Conservation (phyloP, 1,140 invertebrate species). For the Lordiphosa clarofinis region DNA sequence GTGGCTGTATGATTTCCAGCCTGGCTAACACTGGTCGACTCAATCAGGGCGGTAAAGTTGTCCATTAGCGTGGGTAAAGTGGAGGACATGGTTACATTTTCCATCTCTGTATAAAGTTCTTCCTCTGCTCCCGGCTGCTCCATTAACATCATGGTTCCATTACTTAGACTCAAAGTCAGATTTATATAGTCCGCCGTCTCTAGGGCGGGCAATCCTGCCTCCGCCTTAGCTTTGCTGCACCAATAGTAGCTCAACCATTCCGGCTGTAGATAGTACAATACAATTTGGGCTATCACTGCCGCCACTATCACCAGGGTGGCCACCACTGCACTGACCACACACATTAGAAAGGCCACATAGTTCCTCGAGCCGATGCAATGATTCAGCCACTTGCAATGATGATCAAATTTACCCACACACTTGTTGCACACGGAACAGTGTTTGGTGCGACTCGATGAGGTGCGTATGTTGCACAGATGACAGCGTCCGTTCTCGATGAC, state of each 20-base stretch:
- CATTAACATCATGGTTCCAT: constrained; percentile 53
- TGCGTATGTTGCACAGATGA: constrained; percentile 94
- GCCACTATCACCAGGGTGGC: constrained; percentile 86
- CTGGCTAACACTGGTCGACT: constrained; percentile 6
- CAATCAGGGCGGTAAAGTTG: constrained; percentile 54
- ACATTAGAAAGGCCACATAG: constrained; percentile 92
- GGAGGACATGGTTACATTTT: constrained; percentile 15
- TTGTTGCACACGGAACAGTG: constrained; percentile 98
- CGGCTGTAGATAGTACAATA: constrained; percentile 82
- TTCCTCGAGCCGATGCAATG: constrained; percentile 96
- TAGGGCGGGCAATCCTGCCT: background rate
- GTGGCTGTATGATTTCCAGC: constrained; percentile 42
- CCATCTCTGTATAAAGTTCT: background rate
- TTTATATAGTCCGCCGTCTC: constrained; percentile 53
- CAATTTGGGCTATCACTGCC: constrained; percentile 85
- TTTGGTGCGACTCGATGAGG: constrained; percentile 88
- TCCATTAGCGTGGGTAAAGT: constrained; percentile 55
- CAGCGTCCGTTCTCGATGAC: constrained; percentile 97
- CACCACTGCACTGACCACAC: constrained; percentile 90
- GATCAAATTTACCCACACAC: constrained; percentile 95
- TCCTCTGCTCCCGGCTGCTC: constrained; percentile 15
- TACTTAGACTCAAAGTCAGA: constrained; percentile 49
- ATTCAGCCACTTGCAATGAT: constrained; percentile 99
- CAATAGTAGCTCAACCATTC: constrained; percentile 81
- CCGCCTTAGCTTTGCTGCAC: constrained; percentile 21